These are phyloP conservation scores for Suncus etruscus DNA, from an alignment of 2,113 vertebrate genomes.

Conservation along the genomic window DNA sequence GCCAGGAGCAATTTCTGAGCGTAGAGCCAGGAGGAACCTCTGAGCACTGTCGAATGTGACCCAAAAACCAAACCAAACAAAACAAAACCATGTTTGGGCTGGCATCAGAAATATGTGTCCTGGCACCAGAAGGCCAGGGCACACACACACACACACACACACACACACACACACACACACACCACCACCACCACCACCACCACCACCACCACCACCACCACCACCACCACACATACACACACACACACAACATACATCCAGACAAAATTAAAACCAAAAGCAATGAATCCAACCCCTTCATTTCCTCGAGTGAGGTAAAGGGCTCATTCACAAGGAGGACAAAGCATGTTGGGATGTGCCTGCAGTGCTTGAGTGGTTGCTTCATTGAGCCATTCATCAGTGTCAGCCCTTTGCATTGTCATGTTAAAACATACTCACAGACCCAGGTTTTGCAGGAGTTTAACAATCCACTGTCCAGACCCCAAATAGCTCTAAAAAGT, in stretches of 20 bases:
- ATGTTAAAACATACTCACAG: constrained; percentile 61
- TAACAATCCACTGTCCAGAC: constrained; percentile 44
- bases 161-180: not conserved
- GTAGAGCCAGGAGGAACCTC: too few species aligned
- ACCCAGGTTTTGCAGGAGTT: constrained; percentile 62
- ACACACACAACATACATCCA: not conserved
- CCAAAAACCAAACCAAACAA: too few species aligned
- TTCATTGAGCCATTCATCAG: constrained; percentile 80
- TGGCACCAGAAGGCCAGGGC: constrained; percentile 50
- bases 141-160: not conserved
- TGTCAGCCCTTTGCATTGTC: constrained; percentile 69
- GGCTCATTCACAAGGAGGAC: constrained; percentile 73
- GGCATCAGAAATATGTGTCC: too few species aligned
- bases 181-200: too few species aligned
- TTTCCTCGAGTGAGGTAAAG: constrained; percentile 72
- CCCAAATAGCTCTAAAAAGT: not conserved
- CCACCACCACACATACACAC: not conserved
- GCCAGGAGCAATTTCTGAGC: too few species aligned
- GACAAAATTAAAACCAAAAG: constrained; percentile 76
- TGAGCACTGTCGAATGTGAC: too few species aligned
- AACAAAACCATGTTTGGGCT: too few species aligned
- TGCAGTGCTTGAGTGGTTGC: constrained; percentile 68
- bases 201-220: too few species aligned
- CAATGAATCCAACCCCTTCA: constrained; percentile 72
- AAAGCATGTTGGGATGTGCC: constrained; percentile 75